Evolutionary conservation across 92 coral and sea anemone genomes (phyloP).

Genomic region (Bergia puertoricense): DNA sequence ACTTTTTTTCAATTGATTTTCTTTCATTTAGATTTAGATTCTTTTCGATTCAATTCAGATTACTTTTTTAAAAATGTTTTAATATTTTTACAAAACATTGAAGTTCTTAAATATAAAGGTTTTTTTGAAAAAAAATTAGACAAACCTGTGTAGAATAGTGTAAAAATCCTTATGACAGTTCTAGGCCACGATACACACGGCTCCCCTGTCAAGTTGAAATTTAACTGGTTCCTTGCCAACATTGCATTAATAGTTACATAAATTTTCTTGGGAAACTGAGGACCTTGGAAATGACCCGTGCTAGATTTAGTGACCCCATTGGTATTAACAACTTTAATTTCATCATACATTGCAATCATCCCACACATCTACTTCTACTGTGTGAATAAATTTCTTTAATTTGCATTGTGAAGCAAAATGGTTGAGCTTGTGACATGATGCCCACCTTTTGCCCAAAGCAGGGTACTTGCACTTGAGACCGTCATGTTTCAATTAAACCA

Average conservation of each 20-base stretch:
- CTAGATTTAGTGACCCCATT: neutral
- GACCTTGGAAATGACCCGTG: neutral
- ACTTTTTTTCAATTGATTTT: too few species aligned
- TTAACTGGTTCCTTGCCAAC: conserved; percentile 53
- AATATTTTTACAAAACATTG: too few species aligned
- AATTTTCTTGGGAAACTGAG: conserved; percentile 43
- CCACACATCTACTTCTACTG: conserved; percentile 5
- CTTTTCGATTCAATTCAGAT: too few species aligned
- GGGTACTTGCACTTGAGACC: conserved; percentile 27
- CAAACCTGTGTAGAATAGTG: too few species aligned
- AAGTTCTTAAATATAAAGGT: too few species aligned
- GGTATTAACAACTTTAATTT: conserved; percentile 24
- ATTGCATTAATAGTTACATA: conserved; percentile 44
- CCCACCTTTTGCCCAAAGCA: conserved; percentile 23
- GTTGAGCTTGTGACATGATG: conserved; percentile 17
- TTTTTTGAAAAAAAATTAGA: too few species aligned
- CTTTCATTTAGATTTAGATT: too few species aligned
- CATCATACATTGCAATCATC: neutral
- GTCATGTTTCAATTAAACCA: conserved; percentile 16
- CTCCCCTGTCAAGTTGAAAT: conserved; percentile 60
- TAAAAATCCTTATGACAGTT: too few species aligned
- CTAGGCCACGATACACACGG: conserved; percentile 17
- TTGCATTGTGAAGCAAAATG: conserved; percentile 37
- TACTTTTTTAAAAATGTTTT: too few species aligned
- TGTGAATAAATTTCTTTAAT: conserved; percentile 21